Base-by-base conservation (phyloP, 2,888 invertebrate species). In the Ryuthela nishihirai region DNA sequence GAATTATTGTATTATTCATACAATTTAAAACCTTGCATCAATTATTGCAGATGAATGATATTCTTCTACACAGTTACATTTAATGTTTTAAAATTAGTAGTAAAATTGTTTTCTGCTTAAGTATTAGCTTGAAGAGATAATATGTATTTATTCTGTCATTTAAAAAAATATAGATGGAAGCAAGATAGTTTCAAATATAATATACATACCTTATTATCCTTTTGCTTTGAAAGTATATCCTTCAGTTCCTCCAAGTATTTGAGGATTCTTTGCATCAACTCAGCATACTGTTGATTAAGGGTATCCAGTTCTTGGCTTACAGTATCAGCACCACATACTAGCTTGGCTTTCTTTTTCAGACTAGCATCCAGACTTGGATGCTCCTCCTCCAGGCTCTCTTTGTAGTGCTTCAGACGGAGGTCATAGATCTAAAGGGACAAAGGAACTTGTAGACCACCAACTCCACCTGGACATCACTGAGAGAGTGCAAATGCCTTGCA, bases 361-460 rank as follows among this genome's bases (percentile, higher is more conserved):
- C 72, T 69, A 65, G 78, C 82, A 77, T 88, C 88, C 72, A 88
- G 74, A 54, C 87, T 87, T 2, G 88, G 88, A 71, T 88, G 88
- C 47, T 85, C 81, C 70, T 88, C 88, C 71, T 85, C 83, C 66
- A 92, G 80, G 76, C 82, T 82, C 70, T 89, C 89, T 65, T 84
- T 81, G 80, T 87, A 93, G 66, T 85, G 84, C 77, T 87, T 85
- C 74, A 90, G 84, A 72, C 87, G 83, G 74, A 85, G 84, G 74
- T 88, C 85, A 81, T 88, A 88, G 74, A 87, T 88, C 90, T 60
- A 49, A 41, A 45, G 54, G 49, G 54, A 60, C 58, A 59, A 59
- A 59, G 40, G 29, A 47, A 52, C 52, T 52, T 58, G 50, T 52
- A 58, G 36, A 49, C 53, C 42, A n/a, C n/a, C n/a, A n/a, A n/a